phyloP scores from a whole-genome alignment of 2,888 invertebrate species.

The Ferrisia virgata region DNA sequence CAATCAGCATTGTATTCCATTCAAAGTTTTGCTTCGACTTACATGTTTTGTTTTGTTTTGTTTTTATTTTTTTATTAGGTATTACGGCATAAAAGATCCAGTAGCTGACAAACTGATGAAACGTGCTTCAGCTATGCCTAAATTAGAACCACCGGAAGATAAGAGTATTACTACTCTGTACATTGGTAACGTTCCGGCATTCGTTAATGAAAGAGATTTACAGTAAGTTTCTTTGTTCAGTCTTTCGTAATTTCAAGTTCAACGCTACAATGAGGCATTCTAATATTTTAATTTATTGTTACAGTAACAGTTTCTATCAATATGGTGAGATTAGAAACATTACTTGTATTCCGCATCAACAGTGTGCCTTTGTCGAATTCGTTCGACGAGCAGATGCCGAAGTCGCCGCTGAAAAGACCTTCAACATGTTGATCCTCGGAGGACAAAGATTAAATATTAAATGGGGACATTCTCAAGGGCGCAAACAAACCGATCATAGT shows the following conservation, averaged over 20 bases:
- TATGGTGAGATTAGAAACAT: slow-evolving; percentile 95
- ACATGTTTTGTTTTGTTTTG: neutral
- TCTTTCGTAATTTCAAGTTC: neutral
- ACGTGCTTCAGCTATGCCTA: slow-evolving; percentile 88
- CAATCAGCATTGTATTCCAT: neutral
- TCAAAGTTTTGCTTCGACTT: too few species aligned
- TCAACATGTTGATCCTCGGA: slow-evolving; percentile 83
- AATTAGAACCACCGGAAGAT: slow-evolving; percentile 92
- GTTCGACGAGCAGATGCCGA: slow-evolving; percentile 88
- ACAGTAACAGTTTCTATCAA: slow-evolving; percentile 93
- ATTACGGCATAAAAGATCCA: slow-evolving; percentile 93
- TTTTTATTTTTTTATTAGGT: slow-evolving; percentile 60
- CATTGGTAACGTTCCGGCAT: slow-evolving; percentile 90
- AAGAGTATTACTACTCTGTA: slow-evolving; percentile 93
- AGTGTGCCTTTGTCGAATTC: slow-evolving; percentile 96
- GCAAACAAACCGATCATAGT: neutral
- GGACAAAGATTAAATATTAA: slow-evolving; percentile 92
- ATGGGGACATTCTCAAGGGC: slow-evolving; percentile 89
- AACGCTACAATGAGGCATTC: neutral
- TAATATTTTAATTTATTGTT: neutral
- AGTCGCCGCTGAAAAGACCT: slow-evolving; percentile 89
- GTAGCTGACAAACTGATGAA: slow-evolving; percentile 91
- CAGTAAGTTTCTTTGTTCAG: slow-evolving; percentile 53
- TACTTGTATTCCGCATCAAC: slow-evolving; percentile 86
- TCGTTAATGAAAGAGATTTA: slow-evolving; percentile 83